These are phyloP conservation scores for Larimichthys polyactis DNA, from an alignment of 2,113 vertebrate genomes.

Conservation along the genomic window DNA sequence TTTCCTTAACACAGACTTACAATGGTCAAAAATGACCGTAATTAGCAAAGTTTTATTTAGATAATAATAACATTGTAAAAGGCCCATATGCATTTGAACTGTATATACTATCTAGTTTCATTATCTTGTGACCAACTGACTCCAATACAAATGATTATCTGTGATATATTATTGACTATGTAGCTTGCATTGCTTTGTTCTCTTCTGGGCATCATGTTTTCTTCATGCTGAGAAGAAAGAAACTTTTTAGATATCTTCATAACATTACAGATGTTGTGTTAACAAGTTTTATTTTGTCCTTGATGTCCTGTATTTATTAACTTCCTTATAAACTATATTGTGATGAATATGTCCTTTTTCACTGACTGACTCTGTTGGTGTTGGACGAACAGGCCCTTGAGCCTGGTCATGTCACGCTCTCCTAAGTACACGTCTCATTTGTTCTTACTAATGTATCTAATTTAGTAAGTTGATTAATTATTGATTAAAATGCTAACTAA, in stretches of 20 bases:
- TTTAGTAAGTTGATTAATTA: slow-evolving; percentile 23
- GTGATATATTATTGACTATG: not conserved
- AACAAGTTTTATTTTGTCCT: not conserved
- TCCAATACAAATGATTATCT: not conserved
- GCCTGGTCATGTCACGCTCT: not conserved
- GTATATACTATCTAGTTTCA: not conserved
- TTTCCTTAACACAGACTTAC: not conserved
- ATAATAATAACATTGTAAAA: not conserved
- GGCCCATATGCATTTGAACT: not conserved
- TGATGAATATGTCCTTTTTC: not conserved
- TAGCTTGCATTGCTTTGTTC: not conserved
- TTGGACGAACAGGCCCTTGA: not conserved
- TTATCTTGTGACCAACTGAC: not conserved
- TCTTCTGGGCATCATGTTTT: not conserved
- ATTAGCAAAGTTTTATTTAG: not conserved
- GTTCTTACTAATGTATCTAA: slow-evolving; percentile 12
- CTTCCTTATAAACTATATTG: not conserved
- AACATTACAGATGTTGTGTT: not conserved
- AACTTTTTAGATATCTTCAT: not conserved
- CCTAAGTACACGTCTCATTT: not conserved
- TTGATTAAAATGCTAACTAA: slow-evolving; percentile 39
- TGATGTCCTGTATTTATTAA: not conserved
- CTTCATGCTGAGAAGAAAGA: not conserved
- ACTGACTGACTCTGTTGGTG: not conserved
- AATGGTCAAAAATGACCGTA: not conserved